Base-by-base conservation (phyloP, 2,113 vertebrate genomes). In the Noturus placidus region DNA sequence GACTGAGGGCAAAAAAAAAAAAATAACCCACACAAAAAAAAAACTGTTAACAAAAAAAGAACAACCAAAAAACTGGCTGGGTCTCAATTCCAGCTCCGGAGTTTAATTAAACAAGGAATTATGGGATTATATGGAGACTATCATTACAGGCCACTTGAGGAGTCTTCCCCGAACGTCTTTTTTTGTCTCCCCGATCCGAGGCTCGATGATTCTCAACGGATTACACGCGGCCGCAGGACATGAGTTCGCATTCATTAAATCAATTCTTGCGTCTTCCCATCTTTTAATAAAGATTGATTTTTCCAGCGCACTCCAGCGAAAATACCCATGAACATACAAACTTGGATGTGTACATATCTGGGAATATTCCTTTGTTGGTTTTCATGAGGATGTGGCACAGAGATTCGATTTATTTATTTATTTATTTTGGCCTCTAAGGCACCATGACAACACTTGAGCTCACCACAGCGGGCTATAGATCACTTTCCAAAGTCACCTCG, bases 91-190 rank as follows among this genome's bases (percentile, higher is more conserved):
- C 93, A 92, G 93, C 95, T 92, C 92, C 90, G 94, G 93, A 95
- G 95, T 96, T 96, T 96, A 96, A 96, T 96, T 96, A 96, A 96
- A 96, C 95, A 96, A 95, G 95, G 96, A 96, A 96, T 96, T 96
- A 96, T 92, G 93, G 96, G 96, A 96, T 96, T 96, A 96, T 94
- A 94, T 94, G 93, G 94, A 94, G 94, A 94, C 95, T 96, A 95
- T 95, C 95, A 96, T 96, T 95, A 96, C 94, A 94, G 95, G 91
- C 95, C 95, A 95, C 95, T 96, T 94, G 90, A 95, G 87, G 90
- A 94, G 94, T 94, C 94, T 93, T 94, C 94, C 83, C 91, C 91
- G 91, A 94, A 94, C 93, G 93, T 94, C 90, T 94, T 95, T 95
- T 95, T 95, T 93, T 94, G 94, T 95, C 94, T 94, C 94, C 93